A percentile compares a stretch with the other conserved stretches of the same genome.
These are phyloP conservation scores for Eupithecia pulchellata DNA, from an alignment of 2,888 invertebrate genomes.

Conservation along the genomic window DNA sequence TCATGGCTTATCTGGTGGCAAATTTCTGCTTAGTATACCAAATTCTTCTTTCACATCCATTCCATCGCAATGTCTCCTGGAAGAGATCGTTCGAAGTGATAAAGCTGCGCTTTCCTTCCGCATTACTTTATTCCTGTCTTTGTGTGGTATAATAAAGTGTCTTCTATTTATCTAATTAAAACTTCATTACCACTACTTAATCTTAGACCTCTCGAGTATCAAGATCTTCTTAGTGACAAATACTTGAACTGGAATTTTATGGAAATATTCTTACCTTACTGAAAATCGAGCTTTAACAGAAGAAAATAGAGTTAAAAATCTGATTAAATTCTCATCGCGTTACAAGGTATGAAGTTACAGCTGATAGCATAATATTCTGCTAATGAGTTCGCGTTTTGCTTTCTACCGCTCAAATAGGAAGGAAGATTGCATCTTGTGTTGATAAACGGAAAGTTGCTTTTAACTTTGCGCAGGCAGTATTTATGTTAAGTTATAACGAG, in stretches of 20 bases:
- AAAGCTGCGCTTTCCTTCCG: too few relatives aligned
- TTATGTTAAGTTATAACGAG: neutral
- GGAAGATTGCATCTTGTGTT: constrained; percentile 39
- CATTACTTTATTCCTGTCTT: too few relatives aligned
- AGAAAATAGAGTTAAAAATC: constrained; percentile 19
- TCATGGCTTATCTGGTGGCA: too few relatives aligned
- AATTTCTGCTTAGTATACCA: too few relatives aligned
- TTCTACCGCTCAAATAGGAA: constrained; percentile 38
- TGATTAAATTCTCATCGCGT: constrained; percentile 28
- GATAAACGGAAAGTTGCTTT: constrained; percentile 14
- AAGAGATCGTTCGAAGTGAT: too few relatives aligned
- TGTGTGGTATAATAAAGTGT: too few relatives aligned
- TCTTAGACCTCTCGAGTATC: constrained; percentile 30
- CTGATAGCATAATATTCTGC: constrained; percentile 50
- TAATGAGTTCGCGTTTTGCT: constrained; percentile 50
- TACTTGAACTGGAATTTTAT: constrained; percentile 38
- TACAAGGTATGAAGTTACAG: constrained; percentile 29
- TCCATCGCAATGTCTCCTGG: too few relatives aligned
- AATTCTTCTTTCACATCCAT: too few relatives aligned
- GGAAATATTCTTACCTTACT: constrained; percentile 10
- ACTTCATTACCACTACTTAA: neutral
- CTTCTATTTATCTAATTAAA: too few relatives aligned
- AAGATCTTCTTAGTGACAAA: constrained; percentile 39
- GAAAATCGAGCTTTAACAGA: neutral
- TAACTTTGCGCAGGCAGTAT: constrained; percentile 4